Base-by-base conservation (phyloP, 2,113 vertebrate species). In the Nycticryphes semicollaris region DNA sequence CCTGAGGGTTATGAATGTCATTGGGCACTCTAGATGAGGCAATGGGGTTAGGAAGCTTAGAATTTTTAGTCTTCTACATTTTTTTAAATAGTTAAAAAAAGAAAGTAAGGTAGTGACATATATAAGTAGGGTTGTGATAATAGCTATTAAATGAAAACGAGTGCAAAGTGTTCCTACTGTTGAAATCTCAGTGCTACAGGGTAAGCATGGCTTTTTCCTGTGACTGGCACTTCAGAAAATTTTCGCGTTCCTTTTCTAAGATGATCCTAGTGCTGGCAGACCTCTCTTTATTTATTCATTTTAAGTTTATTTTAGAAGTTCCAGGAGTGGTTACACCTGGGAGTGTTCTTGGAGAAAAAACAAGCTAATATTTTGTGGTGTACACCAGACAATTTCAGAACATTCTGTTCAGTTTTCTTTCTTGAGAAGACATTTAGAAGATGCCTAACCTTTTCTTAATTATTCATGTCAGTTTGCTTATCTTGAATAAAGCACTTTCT, bases 61-160 rank as follows among this genome's bases (percentile, higher is more conserved):
- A 68, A 54, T 33, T 79, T 72, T 67, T 37, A 67, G 19, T 23
- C 14, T 3, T 53, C 78, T 84, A 54, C 24, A 9, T 41, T 75
- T 35, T 63, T 47, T 87, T 50, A 37, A 17, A 2, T 6, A 62
- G 11, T 43, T 20, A 16, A 54, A 48, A 48, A 57, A 59, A 57
- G 20, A 57, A 64, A 5, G 1, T 3, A 28, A 68, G 10, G 1
- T 19, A 35, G 0, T 67, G 33, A 15, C 22, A 47, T 43, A 12
- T n/a, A 24, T 69, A 31, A 78, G 19, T n/a, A 60, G 4, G 23
- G 17, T 43, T 86, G 6, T 73, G 68, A 76, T 68, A 51, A 68
- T 79, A 90, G 5, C 15, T 79, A 43, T 73, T 64, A 73, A 39
- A 76, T 60, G 35, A 79, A 79, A 80, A 90, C 53, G 2, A 66